Base-by-base conservation (phyloP, 2,888 invertebrate species). In the Cacoxenus indagator region DNA sequence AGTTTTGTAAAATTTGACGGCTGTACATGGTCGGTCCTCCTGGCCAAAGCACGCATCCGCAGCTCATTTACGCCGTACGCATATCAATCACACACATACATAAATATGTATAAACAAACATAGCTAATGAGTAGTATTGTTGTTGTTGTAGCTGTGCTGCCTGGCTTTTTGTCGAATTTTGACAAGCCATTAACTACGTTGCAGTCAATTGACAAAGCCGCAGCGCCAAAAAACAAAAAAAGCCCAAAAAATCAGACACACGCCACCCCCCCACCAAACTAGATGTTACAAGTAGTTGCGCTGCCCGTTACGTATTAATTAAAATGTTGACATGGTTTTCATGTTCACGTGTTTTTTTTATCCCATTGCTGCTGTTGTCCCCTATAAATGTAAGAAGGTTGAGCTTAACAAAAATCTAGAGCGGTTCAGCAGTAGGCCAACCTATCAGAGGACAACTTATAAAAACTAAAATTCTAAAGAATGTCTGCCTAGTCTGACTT, bases 251-350 rank as follows among this genome's bases (percentile, higher is more conserved):
- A 8, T 11, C 37, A 4, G 9, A 37, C 37, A 4, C 37, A 37
- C 37, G 37, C 14, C 14, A 37, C 14, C 4, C 37, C 8, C 37
- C 8, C 37, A 37, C 37, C 9, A 8, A 37, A 8, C 14, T 14
- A 37, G 37, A 37, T 37, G 37, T 11, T 37, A 14, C 37, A 37
- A 11, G 37, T 37, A 14, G 9, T 8, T 37, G 9, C 14, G 37
- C 1, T 37, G 8, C 14, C 37, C 37, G 37, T 54, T 54, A 24
- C 24, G 26, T 54, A 54, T 54, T 54, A 54, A 54, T 54, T 54
- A 54, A 54, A 54, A 54, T 54, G 54, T 54, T 24, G 54, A 54
- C 54, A 54, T 54, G 54, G 37, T 54, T 54, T 26, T 24, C 9
- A 24, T 54, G 24, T 54, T 9, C 51, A 51, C 22, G 22, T 9